Base-by-base conservation (phyloP, 2,797 vertebrate species). In the Sparus aurata region DNA sequence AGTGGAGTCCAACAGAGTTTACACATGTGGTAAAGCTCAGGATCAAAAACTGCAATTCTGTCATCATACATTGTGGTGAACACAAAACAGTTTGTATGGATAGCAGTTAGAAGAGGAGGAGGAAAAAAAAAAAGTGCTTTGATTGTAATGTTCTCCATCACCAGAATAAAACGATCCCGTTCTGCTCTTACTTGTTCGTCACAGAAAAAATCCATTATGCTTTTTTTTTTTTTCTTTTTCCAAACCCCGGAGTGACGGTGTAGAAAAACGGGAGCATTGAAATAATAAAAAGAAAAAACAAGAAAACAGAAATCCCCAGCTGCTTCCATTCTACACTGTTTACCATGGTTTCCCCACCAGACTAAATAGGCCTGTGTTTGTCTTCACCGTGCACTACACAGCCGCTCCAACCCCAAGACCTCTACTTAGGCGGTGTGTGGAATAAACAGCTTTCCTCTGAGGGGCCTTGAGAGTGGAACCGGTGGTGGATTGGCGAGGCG, bases 341-440 rank as follows among this genome's bases (percentile, higher is more conserved):
- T 94, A 93, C 91, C 85, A 85, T 77, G 77, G 87, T 88, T 93
- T 92, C 87, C 89, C 87, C 73, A 84, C 71, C 85, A 93, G 92
- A 93, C 92, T 93, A 94, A 94, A 94, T 93, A 94, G 90, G 86
- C 77, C 90, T 67, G 89, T 93, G 93, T 95, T 94, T 95, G 94
- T 94, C 89, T 90, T 92, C 85, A 85, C 91, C 85, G 76, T 87
- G 90, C 86, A 86, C 89, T 92, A 90, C 92, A 91, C 86, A 87
- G 91, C 87, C 83, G 46, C 82, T 86, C 84, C 85, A 89, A 91
- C 88, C 85, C 83, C 87, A 82, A 93, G 91, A 92, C 91, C 93
- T 87, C 91, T 92, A 90, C 92, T 94, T 93, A 92, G 82, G 80
- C 84, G 70, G 85, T 34, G 20, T 87, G 91, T 87, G 90, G 90